Conservation (phyloP, 2,888 invertebrate genomes). For the Cancer borealis region DNA sequence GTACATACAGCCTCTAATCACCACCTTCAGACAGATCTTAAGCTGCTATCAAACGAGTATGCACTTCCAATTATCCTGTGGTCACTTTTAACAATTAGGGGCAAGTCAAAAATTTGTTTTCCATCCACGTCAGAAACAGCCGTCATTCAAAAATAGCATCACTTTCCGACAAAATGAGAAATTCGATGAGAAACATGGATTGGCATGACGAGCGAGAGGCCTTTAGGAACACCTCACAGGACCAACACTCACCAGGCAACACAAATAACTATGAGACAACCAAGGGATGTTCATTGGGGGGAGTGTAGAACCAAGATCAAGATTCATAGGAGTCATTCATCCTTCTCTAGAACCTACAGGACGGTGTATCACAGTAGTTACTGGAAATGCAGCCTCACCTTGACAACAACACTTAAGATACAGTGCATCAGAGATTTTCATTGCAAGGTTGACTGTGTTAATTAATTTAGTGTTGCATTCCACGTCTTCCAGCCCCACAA, state of each 20-base stretch:
- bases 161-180: not conserved
- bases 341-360: not conserved
- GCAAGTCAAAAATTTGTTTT: not conserved
- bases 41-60: not conserved
- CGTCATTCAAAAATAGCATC: not conserved
- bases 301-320: not conserved
- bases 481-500: not conserved
- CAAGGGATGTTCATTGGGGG: not conserved
- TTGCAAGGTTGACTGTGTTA: not conserved
- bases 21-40: not conserved
- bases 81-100: not conserved
- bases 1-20: conserved; percentile 15
- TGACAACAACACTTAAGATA: not conserved
- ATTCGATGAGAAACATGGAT: not conserved
- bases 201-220: not conserved
- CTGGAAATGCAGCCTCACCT: not conserved
- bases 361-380: not conserved
- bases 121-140: not conserved
- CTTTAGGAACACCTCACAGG: not conserved
- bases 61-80: conserved; percentile 9
- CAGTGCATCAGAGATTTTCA: not conserved
- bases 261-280: not conserved
- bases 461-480: not conserved
- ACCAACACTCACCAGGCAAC: not conserved
- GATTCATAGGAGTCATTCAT: not conserved